Percentiles rank a stretch among this genome's conserved stretches.
Evolutionary conservation across 2,888 invertebrate species (phyloP).

Genomic region (Aphodius granarius): DNA sequence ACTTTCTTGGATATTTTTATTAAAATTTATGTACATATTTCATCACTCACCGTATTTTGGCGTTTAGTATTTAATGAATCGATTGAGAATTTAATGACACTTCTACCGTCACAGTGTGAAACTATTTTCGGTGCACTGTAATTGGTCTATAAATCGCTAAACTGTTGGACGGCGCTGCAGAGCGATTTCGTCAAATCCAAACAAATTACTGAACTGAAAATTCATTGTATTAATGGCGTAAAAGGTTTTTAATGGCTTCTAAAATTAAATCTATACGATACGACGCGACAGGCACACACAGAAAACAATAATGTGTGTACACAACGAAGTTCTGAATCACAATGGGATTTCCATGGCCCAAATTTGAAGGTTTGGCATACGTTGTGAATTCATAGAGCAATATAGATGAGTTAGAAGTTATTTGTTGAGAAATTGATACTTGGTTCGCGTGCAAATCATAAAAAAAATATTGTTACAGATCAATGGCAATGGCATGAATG

Average conservation of each 20-base stretch:
- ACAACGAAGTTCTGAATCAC: not conserved
- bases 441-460: no score
- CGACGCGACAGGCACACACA: not conserved
- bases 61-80: not conserved
- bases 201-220: not conserved
- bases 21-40: no score
- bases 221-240: not conserved
- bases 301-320: not conserved
- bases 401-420: not conserved
- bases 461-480: no score
- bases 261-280: not conserved
- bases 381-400: not conserved
- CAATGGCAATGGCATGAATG: no score
- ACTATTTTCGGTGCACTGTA: not conserved
- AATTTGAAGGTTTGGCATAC: not conserved
- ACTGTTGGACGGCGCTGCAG: not conserved
- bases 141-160: not conserved
- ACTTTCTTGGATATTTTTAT: not conserved
- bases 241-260: not conserved
- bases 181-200: not conserved
- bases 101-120: not conserved
- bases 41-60: not conserved
- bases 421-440: not conserved
- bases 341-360: not conserved
- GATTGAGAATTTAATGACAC: not conserved